These are phyloP conservation scores for Bucorvus abyssinicus DNA, from an alignment of 2,797 vertebrate genomes.

Conservation along the genomic window DNA sequence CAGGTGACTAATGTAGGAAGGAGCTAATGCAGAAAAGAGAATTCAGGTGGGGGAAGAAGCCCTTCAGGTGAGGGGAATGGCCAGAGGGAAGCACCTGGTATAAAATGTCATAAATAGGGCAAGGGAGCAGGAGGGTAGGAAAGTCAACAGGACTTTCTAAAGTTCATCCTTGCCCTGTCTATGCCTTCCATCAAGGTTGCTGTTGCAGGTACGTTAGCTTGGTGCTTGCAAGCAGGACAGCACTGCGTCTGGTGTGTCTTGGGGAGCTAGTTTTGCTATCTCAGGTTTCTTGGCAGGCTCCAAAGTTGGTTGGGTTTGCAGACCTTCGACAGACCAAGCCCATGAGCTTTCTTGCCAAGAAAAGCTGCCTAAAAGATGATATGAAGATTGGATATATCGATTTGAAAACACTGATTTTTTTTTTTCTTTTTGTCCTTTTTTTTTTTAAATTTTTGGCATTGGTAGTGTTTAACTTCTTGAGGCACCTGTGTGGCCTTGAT, in stretches of 20 bases:
- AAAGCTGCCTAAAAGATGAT: accelerated
- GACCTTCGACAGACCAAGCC: not conserved
- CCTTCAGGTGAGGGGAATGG: not conserved
- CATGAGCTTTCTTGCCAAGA: accelerated
- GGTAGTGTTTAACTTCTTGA: not conserved
- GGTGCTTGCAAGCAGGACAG: not conserved
- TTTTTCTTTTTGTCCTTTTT: not conserved
- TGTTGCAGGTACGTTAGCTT: not conserved
- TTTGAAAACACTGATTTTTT: not conserved
- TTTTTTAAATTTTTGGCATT: not conserved
- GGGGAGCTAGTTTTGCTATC: not conserved
- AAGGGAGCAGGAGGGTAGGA: not conserved
- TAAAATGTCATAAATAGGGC: not conserved
- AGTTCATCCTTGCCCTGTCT: not conserved
- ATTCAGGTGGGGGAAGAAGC: not conserved
- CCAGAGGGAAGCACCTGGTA: not conserved
- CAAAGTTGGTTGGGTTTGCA: not conserved
- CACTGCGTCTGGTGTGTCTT: too few relatives aligned
- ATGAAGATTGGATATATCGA: not conserved
- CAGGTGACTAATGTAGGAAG: not conserved
- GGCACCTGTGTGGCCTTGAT: not conserved
- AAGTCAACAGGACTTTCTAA: accelerated
- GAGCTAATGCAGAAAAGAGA: not conserved
- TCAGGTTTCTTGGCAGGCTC: not conserved
- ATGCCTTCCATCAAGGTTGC: accelerated